Base-by-base conservation (phyloP, 1,140 invertebrate genomes). In the Drosophila setifemur region DNA sequence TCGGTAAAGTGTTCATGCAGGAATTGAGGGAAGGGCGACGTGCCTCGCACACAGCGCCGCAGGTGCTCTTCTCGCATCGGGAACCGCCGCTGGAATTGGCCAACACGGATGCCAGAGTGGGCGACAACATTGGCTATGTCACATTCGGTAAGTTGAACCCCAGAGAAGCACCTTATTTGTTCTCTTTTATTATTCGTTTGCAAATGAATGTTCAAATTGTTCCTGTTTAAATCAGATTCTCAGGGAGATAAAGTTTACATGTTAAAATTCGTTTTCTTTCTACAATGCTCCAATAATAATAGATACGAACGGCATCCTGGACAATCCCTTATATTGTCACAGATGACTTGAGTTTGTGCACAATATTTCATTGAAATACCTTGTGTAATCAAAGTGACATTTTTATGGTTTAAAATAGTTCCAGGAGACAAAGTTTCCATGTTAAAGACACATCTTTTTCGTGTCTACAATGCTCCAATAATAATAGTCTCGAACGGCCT, bases 1-100 rank as follows among this genome's bases (percentile, higher is more conserved):
- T 99, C 90, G 98, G 98, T 12, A 99, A 99, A 93, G 97, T 99
- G 68, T 99, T 99, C 92, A 96, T 99, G 94, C 98, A 97, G 92
- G 98, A 99, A 92, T 95, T 99, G 72, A 98, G 98, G 91, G 98
- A 99, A 92, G 98, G 98, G 1, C 93, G 98, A 71, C 94, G 98
- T 90, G 98, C 98, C 12, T 98, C 96, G 73, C 98, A 99, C 88
- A 99, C 98, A 49, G 95, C 97, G 89, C 95, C 97, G 75, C 95
- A 97, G 92, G 96, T 96, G 54, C 91, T 98, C 66, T 98, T 98
- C 91, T 97, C 96, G 91, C 97, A 98, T 91, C 95, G 96, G 85
- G 98, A 99, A 91, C 98, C 98, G 11, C 98, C 99, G 0, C 89
- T 97, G 89, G 98, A 99, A 91, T 92, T 99, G 25, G 94, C 97